These are phyloP conservation scores for Danio albolineatus DNA, from an alignment of 2,797 vertebrate genomes.

Conservation along the genomic window DNA sequence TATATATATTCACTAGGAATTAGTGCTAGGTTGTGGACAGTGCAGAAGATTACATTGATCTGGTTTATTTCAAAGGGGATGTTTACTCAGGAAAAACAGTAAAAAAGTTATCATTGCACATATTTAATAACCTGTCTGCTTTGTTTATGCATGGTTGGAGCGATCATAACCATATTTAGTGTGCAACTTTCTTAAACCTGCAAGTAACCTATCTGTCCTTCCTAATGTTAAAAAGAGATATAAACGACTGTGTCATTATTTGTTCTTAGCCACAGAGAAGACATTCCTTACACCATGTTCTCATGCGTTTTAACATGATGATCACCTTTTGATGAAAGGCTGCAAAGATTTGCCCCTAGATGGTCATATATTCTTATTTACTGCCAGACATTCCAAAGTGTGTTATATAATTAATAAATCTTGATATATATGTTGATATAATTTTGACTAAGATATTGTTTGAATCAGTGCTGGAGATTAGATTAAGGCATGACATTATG, in stretches of 20 bases:
- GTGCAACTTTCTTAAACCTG: neutral
- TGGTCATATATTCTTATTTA: constrained; percentile 12
- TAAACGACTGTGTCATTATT: constrained; percentile 22
- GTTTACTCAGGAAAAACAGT: neutral
- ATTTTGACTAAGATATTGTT: neutral
- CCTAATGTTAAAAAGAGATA: constrained; percentile 72
- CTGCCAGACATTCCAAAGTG: constrained; percentile 27
- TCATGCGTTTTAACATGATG: constrained; percentile 10
- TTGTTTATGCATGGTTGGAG: constrained; percentile 10
- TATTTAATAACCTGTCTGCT: neutral
- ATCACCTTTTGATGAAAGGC: constrained; percentile 31
- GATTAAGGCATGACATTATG: neutral
- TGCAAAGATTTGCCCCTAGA: constrained; percentile 12
- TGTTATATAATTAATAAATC: constrained; percentile 36
- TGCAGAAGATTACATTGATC: neutral
- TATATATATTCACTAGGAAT: neutral
- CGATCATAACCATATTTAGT: constrained; percentile 30
- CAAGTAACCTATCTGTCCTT: constrained; percentile 21
- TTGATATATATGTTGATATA: neutral
- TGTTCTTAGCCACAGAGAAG: constrained; percentile 53
- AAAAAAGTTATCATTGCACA: constrained; percentile 2
- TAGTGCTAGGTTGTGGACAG: neutral
- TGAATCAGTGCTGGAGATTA: neutral
- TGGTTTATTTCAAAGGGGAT: neutral
- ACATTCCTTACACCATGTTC: constrained; percentile 27